These are phyloP conservation scores for Rhinolophus sinicus DNA, from an alignment of 2,113 vertebrate genomes.

Conservation along the genomic window DNA sequence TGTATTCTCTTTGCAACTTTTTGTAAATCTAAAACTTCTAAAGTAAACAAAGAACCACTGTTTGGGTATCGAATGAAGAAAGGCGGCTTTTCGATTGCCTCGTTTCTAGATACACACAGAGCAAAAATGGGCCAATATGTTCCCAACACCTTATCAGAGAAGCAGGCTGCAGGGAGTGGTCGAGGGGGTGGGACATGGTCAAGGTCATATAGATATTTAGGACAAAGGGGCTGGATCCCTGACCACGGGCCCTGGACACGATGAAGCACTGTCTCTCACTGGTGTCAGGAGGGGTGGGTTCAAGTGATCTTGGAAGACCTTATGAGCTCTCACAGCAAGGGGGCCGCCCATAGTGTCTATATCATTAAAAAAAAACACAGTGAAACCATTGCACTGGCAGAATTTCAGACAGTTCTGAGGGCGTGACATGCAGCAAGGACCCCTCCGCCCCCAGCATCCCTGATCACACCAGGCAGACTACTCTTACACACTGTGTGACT, in stretches of 20 bases:
- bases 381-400: accelerated
- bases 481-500: not conserved
- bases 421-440: not conserved
- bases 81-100: not conserved
- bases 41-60: not conserved
- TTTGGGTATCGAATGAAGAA: not conserved
- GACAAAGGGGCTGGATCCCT: not conserved
- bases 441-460: not conserved
- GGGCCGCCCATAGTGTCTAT: not conserved
- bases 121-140: not conserved
- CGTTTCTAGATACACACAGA: not conserved
- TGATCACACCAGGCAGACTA: accelerated
- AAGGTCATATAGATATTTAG: not conserved
- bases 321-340: not conserved
- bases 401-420: not conserved
- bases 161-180: not conserved
- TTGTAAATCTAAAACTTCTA: not conserved
- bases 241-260: not conserved
- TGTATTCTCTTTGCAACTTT: not conserved
- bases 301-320: not conserved
- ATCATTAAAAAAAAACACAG: not conserved
- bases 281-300: not conserved
- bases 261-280: not conserved
- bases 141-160: constrained; percentile 46
- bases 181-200: not conserved